These are phyloP conservation scores for Margarornis squamiger DNA, from an alignment of 2,797 vertebrate species.

Conservation along the genomic window DNA sequence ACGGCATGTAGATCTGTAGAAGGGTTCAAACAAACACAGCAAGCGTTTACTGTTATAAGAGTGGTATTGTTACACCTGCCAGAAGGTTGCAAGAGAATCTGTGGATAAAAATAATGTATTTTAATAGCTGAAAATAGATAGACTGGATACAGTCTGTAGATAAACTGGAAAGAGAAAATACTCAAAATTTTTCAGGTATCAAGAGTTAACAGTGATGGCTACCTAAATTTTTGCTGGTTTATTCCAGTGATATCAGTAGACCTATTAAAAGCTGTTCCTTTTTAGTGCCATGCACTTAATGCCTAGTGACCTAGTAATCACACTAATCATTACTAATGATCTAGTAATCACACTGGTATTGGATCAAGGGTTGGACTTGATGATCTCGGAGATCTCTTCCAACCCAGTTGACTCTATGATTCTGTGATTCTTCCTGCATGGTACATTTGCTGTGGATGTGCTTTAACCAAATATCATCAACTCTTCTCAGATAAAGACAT, in stretches of 20 bases:
- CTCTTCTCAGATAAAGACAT: conserved; percentile 76
- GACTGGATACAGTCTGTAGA: neutral
- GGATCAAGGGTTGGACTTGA: too few species aligned
- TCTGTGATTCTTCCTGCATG: neutral
- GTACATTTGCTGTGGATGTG: neutral
- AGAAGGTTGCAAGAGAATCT: neutral
- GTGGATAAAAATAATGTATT: neutral
- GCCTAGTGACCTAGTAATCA: too few species aligned
- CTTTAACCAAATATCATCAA: conserved; percentile 7
- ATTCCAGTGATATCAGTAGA: neutral
- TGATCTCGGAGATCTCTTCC: too few species aligned
- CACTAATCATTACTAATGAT: too few species aligned
- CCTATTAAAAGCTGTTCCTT: neutral
- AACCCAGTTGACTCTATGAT: too few species aligned
- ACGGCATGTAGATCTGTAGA: neutral
- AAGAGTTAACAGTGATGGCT: neutral
- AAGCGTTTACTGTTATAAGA: neutral
- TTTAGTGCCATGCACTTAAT: too few species aligned
- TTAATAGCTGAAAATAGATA: neutral
- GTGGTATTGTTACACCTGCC: neutral
- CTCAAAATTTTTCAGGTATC: neutral
- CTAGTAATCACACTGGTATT: too few species aligned
- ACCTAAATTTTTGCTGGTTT: neutral
- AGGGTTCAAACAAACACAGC: neutral
- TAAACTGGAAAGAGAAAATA: neutral